phyloP scores from a whole-genome alignment of 2,797 vertebrate species.

The Tapera naevia region DNA sequence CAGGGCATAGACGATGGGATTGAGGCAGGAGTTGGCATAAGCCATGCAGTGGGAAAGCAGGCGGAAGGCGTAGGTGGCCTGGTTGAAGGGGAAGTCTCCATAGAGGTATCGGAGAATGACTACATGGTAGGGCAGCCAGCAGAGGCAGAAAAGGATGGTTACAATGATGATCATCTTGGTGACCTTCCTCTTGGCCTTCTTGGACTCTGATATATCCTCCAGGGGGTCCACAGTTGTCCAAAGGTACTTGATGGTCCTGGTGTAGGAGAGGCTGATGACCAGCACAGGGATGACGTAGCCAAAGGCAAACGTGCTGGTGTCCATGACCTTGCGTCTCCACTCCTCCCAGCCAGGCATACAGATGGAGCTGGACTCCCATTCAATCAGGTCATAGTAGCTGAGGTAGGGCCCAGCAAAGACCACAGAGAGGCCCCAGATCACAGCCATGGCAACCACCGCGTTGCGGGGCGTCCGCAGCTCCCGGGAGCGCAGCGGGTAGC shows the following conservation, averaged over 20 bases:
- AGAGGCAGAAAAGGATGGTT: conserved; percentile 89
- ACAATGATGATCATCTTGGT: conserved; percentile 93
- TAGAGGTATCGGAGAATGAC: conserved; percentile 88
- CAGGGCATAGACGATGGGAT: conserved; percentile 88
- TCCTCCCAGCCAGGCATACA: conserved; percentile 89
- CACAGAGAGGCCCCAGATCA: conserved; percentile 88
- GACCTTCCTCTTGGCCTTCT: conserved; percentile 88
- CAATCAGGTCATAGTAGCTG: conserved; percentile 87
- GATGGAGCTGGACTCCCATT: conserved; percentile 84
- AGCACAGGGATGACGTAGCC: conserved; percentile 87
- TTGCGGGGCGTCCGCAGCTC: conserved; percentile 86
- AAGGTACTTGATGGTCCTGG: conserved; percentile 88
- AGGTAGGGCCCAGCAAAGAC: conserved; percentile 88
- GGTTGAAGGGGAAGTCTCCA: conserved; percentile 89
- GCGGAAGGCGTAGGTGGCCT: conserved; percentile 87
- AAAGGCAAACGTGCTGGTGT: conserved; percentile 87
- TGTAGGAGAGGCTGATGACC: conserved; percentile 88
- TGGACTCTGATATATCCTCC: conserved; percentile 88
- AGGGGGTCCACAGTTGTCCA: conserved; percentile 89
- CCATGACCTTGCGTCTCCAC: conserved; percentile 84
- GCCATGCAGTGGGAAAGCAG: conserved; percentile 92
- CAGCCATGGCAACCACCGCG: conserved; percentile 83
- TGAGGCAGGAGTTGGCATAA: conserved; percentile 91
- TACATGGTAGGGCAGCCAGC: conserved; percentile 89
- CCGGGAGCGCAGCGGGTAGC: conserved; percentile 85